These are phyloP conservation scores for Actinia tenebrosa DNA, from an alignment of 64 coral and sea anemone species.

Conservation along the genomic window DNA sequence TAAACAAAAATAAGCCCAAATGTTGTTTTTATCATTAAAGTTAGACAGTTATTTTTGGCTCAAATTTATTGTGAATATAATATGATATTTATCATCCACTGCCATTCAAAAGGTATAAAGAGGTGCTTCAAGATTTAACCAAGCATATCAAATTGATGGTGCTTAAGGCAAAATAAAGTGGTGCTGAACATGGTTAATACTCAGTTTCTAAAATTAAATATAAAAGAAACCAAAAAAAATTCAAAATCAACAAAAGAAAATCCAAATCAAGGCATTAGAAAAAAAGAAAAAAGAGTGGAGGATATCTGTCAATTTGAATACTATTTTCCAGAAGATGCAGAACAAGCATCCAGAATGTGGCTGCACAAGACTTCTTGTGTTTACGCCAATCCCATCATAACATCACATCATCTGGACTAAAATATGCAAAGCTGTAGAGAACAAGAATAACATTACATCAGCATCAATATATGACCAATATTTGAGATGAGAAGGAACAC, in stretches of 20 bases:
- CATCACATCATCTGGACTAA: not conserved
- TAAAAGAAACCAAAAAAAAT: no score
- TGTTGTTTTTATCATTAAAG: no score
- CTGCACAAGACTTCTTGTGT: conserved; percentile 14
- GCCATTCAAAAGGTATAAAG: no score
- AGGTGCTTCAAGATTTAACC: no score
- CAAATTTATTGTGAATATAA: no score
- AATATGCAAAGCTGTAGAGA: not conserved
- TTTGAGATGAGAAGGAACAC: not conserved
- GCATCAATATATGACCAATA: not conserved
- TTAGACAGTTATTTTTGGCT: no score
- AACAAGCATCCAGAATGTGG: not conserved
- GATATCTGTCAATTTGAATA: not conserved
- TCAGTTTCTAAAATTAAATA: no score
- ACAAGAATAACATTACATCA: not conserved
- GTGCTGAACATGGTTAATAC: no score
- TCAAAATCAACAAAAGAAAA: not conserved
- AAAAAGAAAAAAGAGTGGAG: not conserved
- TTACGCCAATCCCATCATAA: conserved; percentile 2
- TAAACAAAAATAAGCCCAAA: no score
- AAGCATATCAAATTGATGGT: no score
- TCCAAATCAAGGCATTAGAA: not conserved
- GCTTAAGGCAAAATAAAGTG: no score
- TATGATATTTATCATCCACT: no score
- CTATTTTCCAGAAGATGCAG: not conserved